Base-by-base conservation (phyloP, 2,888 invertebrate species). In the Meliscaeva auricollis region DNA sequence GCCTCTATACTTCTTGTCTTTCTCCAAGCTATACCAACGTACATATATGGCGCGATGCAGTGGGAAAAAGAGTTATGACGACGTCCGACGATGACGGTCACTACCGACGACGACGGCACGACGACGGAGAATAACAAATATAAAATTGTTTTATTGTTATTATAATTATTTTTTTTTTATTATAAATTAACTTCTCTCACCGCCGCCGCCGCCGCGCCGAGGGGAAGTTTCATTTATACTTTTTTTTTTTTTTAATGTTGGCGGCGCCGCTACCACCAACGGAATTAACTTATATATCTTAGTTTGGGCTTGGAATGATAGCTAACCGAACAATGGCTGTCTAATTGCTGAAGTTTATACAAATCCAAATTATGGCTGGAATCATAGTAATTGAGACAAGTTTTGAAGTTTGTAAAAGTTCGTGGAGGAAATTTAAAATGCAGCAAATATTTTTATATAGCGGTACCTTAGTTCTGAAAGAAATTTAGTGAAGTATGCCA, bases 81-180 rank as follows among this genome's bases (percentile, higher is more conserved):
- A 30, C 15, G 35, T 15, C 20, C 6, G 38, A 13, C 38, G n/a
- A 15, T 22, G 20, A 2, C 8, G 2, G n/a, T 7, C 1, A 8
- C 3, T 5, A 54, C 13, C 17, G 32, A 48, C 48, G 15, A n/a
- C 15, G 26, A 52, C 30, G 48, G 9, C n/a, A 6, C 64, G 44
- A n/a, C 3, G 64, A 62, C 11, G 20, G 48, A 8, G 56, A 68
- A 70, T 58, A 83, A 46, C 48, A 78, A 78, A 74, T 74, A 83
- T 69, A 64, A 78, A 83, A 83, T 83, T 83, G 83, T 83, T 84
- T 80, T 75, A 72, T 84, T 84, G 64, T 75, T 80, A 75, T 79
- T 81, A 66, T 66, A 76, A 80, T 75, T 80, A 50, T 46, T 69
- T 58, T 32, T 72, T 72, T 76, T 66, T 17, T 41, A 13, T 64